Evolutionary conservation across 2,113 vertebrate genomes (phyloP).

Genomic region (Carassius auratus): DNA sequence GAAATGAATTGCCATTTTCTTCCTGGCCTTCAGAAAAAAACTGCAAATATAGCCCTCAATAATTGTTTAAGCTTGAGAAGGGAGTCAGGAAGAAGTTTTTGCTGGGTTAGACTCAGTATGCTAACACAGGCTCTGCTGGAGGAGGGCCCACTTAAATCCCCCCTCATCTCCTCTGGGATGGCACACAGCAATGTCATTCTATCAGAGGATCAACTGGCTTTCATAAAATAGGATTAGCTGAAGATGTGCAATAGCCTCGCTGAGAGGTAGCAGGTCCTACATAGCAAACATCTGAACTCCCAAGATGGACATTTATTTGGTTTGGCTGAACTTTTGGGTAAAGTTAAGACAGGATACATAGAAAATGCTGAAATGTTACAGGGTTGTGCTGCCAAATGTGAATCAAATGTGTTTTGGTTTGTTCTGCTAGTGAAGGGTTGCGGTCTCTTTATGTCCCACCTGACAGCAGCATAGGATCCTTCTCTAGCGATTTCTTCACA

Average conservation of each 20-base stretch:
- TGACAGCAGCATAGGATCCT: conserved; percentile 96
- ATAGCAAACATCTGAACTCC: neutral
- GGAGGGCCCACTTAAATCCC: conserved; percentile 26
- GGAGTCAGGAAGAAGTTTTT: conserved; percentile 1
- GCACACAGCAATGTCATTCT: conserved; percentile 46
- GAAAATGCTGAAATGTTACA: neutral
- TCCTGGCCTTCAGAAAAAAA: neutral
- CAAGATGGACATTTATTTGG: neutral
- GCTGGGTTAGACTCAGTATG: conserved; percentile 17
- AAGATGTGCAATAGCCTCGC: conserved; percentile 16
- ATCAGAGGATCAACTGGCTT: conserved; percentile 52
- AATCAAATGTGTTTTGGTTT: no score
- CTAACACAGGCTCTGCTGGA: conserved; percentile 39
- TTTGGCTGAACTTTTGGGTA: neutral
- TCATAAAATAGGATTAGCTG: conserved; percentile 53
- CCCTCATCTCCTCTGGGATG: conserved; percentile 37
- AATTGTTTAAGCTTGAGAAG: neutral
- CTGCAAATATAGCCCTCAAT: neutral
- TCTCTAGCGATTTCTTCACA: conserved; percentile 91
- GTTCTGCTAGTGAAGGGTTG: no score
- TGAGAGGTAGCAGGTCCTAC: neutral
- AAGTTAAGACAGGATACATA: neutral
- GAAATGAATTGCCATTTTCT: neutral
- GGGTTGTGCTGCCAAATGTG: no score
- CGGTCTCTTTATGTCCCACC: conserved; percentile 71